A percentile compares a stretch with the other conserved stretches of the same genome.
phyloP scores from a whole-genome alignment of 2,797 vertebrate species.

The Oreochromis grahami region DNA sequence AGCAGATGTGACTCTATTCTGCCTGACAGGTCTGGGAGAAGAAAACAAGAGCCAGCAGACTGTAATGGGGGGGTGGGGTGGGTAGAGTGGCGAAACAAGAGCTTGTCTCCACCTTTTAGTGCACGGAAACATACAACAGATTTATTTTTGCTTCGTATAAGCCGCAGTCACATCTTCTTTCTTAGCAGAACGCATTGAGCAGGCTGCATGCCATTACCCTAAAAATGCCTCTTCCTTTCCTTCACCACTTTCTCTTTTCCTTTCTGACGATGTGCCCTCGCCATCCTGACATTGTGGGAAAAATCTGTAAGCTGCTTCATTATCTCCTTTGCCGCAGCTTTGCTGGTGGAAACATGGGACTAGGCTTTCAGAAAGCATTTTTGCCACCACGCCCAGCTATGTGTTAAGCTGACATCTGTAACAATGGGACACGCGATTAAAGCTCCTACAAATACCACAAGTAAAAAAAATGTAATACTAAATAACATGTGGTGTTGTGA shows the following conservation, averaged over 20 bases:
- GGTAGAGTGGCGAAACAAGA: not conserved
- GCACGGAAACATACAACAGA: not conserved
- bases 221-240: slow-evolving; percentile 16
- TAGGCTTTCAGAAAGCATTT: slow-evolving; percentile 11
- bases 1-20: slow-evolving; percentile 76
- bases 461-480: not conserved
- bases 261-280: not conserved
- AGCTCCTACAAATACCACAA: not conserved
- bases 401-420: slow-evolving; percentile 13
- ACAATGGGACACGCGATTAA: slow-evolving; percentile 6
- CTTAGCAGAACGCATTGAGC: not conserved
- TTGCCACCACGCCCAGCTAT: slow-evolving; percentile 13
- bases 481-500: not conserved
- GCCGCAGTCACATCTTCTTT: not conserved
- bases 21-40: slow-evolving; percentile 63
- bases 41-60: slow-evolving; percentile 42
- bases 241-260: not conserved
- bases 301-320: slow-evolving; percentile 32
- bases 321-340: slow-evolving; percentile 37
- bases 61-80: not conserved
- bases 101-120: slow-evolving; percentile 8
- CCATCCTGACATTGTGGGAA: slow-evolving; percentile 2
- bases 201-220: slow-evolving; percentile 39
- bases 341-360: slow-evolving; percentile 18
- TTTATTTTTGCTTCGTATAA: not conserved